Evolutionary conservation across 2,888 invertebrate genomes (phyloP).

Genomic region (Agrotis ipsilon): DNA sequence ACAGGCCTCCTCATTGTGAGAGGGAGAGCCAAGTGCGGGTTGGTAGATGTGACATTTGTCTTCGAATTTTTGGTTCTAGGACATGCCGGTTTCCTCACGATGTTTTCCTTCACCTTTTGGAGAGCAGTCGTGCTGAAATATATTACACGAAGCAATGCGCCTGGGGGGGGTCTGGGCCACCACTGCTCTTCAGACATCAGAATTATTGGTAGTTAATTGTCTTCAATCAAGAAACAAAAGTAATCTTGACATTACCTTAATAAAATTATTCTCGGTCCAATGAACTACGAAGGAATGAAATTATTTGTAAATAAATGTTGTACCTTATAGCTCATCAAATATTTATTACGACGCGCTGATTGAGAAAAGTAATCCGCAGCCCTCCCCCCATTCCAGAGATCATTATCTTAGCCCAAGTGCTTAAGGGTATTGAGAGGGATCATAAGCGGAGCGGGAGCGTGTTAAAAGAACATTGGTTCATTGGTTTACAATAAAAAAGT

Average conservation of each 20-base stretch:
- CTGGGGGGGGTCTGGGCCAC: too few species aligned
- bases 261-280: conserved; percentile 15
- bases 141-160: too few species aligned
- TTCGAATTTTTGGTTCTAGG: too few species aligned
- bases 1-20: too few species aligned
- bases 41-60: too few species aligned
- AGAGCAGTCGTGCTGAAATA: too few species aligned
- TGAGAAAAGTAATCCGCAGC: conserved; percentile 78
- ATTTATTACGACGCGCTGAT: conserved; percentile 80
- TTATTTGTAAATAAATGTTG: conserved; percentile 61
- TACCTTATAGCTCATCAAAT: conserved; percentile 76
- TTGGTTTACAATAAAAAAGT: too few species aligned
- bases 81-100: too few species aligned
- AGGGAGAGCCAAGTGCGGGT: too few species aligned
- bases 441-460: conserved; percentile 41
- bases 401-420: conserved; percentile 74
- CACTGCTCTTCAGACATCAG: too few species aligned
- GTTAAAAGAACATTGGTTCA: too few species aligned
- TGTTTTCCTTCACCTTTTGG: too few species aligned
- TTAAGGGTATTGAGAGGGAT: conserved; percentile 19
- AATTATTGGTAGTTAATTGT: not conserved
- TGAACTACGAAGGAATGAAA: conserved; percentile 47
- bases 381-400: conserved; percentile 73
- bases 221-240: not conserved
- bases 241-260: not conserved